Evolutionary conservation across 2,113 vertebrate species (phyloP).

Genomic region (Ammodytes marinus): DNA sequence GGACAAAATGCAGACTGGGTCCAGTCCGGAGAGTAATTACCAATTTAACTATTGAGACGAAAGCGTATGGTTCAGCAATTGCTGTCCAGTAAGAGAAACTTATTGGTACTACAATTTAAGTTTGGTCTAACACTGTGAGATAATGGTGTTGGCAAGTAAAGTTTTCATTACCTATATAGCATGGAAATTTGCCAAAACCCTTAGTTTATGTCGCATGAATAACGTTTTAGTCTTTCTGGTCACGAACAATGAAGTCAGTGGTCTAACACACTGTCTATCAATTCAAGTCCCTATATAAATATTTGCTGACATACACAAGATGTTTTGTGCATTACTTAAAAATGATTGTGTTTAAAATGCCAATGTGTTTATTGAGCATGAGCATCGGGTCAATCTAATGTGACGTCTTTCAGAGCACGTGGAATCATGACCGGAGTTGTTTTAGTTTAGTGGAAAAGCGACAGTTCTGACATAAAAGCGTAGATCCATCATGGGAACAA

Average conservation of each 20-base stretch:
- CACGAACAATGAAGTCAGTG: conserved; percentile 64
- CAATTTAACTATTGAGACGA: conserved; percentile 63
- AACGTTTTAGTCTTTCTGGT: conserved; percentile 48
- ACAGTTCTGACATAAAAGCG: conserved; percentile 75
- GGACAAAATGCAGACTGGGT: conserved; percentile 68
- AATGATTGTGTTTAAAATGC: conserved; percentile 61
- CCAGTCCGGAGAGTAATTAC: conserved; percentile 62
- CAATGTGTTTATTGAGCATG: conserved; percentile 65
- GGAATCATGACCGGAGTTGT: conserved; percentile 43
- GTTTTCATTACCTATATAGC: conserved; percentile 54
- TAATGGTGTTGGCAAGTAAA: conserved; percentile 55
- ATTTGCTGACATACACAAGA: conserved; percentile 65
- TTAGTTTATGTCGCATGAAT: conserved; percentile 22
- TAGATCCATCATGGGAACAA: conserved; percentile 79
- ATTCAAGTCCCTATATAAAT: conserved; percentile 46
- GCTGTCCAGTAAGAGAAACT: conserved; percentile 38
- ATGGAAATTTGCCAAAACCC: conserved; percentile 57
- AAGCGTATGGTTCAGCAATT: conserved; percentile 43
- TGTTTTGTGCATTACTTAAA: conserved; percentile 55
- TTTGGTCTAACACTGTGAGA: conserved; percentile 46
- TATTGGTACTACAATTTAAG: conserved; percentile 26
- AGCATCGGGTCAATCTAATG: conserved; percentile 32
- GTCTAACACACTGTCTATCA: conserved; percentile 33
- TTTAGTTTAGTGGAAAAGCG: conserved; percentile 70
- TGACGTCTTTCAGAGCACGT: conserved; percentile 36